A percentile compares a stretch with the other conserved stretches of the same genome.
Conservation (phyloP, 2,113 vertebrate species). For the Pitta sordida region DNA sequence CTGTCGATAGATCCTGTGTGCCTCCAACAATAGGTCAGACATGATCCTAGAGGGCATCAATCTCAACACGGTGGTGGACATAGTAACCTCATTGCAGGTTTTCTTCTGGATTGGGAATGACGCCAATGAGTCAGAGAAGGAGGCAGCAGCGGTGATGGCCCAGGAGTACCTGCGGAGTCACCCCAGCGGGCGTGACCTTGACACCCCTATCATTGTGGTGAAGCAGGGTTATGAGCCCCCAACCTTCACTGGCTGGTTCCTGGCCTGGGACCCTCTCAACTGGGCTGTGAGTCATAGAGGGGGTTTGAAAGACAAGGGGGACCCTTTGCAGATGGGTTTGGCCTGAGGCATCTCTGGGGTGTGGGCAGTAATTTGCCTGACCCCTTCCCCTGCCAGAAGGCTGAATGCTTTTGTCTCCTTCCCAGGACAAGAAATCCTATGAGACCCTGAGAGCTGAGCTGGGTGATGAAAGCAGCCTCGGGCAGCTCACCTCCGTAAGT, state of each 20-base stretch:
- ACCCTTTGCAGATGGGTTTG: background rate
- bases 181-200: slow-evolving; percentile 71
- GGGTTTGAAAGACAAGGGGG: background rate
- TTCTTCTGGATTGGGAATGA: slow-evolving; percentile 83
- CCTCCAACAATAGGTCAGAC: background rate
- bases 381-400: accelerated
- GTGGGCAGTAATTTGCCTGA: background rate
- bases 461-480: slow-evolving; percentile 56
- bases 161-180: slow-evolving; percentile 83
- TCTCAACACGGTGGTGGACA: background rate
- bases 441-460: slow-evolving; percentile 75
- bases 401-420: background rate
- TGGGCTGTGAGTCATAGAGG: slow-evolving; percentile 74
- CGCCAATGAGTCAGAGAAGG: slow-evolving; percentile 75
- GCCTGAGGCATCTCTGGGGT: background rate
- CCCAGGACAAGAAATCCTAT: slow-evolving; percentile 79
- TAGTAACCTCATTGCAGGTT: slow-evolving; percentile 52
- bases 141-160: slow-evolving; percentile 60
- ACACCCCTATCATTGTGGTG: slow-evolving; percentile 82
- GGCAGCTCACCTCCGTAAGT: slow-evolving; percentile 71
- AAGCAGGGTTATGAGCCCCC: slow-evolving; percentile 85
- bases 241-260: slow-evolving; percentile 87
- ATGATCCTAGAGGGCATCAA: accelerated
- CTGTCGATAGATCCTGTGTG: accelerated
- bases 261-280: slow-evolving; percentile 83